Evolutionary conservation across 2,888 invertebrate species (phyloP).

Genomic region (Leptinotarsa haldemani): DNA sequence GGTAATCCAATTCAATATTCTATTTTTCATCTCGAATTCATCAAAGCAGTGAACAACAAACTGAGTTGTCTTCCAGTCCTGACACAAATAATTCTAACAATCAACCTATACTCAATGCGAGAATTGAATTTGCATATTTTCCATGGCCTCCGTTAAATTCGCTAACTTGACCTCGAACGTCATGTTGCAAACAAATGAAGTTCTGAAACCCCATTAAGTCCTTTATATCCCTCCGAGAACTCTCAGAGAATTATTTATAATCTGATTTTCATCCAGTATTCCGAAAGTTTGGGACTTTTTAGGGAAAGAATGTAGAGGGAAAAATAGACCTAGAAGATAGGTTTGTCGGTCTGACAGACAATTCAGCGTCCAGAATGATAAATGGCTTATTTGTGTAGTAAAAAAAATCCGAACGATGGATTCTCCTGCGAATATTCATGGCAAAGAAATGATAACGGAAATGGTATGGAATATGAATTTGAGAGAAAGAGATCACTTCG

Average conservation of each 20-base stretch:
- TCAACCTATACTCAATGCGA: slow-evolving; percentile 2
- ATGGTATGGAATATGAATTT: too few species aligned
- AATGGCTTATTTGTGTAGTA: not conserved
- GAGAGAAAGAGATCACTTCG: too few species aligned
- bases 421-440: not conserved
- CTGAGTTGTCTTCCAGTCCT: not conserved
- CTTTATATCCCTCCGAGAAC: slow-evolving; percentile 19
- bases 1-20: too few species aligned
- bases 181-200: slow-evolving; percentile 39
- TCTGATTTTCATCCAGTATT: slow-evolving; percentile 20
- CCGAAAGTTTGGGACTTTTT: slow-evolving; percentile 6
- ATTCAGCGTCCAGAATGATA: not conserved
- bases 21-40: too few species aligned
- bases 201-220: slow-evolving; percentile 34
- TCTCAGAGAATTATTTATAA: slow-evolving; percentile 25
- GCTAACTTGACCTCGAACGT: slow-evolving; percentile 32
- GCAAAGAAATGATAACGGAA: not conserved
- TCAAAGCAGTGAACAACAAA: not conserved
- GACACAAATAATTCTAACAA: slow-evolving; percentile 1
- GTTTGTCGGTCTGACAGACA: slow-evolving; percentile 4
- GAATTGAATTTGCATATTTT: slow-evolving; percentile 36
- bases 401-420: not conserved
- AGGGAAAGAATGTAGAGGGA: not conserved
- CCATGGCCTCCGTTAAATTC: slow-evolving; percentile 21
- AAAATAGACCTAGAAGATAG: not conserved